Conservation (phyloP, 2,113 vertebrate species). For the Campylomormyrus tamandua region DNA sequence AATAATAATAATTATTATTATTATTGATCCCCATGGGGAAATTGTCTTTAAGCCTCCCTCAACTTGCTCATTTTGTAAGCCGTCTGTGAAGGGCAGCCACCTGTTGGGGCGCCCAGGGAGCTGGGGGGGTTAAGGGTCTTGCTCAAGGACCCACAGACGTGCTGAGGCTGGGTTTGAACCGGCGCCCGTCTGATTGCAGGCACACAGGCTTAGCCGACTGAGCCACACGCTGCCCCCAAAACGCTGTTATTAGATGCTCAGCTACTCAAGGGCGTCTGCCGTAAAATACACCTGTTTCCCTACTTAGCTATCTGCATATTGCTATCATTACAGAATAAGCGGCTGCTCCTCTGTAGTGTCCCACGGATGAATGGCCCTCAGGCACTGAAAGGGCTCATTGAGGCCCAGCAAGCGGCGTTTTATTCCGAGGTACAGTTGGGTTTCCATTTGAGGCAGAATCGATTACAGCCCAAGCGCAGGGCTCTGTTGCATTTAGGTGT, state of each 20-base stretch:
- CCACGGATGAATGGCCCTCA: neutral
- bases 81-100: no score
- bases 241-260: neutral
- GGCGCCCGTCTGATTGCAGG: no score
- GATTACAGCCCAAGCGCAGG: neutral
- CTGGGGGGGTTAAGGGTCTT: no score
- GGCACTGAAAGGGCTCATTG: no score
- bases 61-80: no score
- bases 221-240: no score
- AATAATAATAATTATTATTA: neutral
- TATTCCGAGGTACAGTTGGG: neutral
- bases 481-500: neutral
- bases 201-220: no score
- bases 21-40: no score
- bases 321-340: neutral
- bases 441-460: neutral
- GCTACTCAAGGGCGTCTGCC: neutral
- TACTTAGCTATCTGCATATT: neutral
- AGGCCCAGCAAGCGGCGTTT: neutral
- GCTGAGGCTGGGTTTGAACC: no score
- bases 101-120: rapidly evolving
- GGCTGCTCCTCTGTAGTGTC: neutral
- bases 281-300: neutral
- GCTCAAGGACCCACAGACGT: no score
- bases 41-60: no score